These are phyloP conservation scores for Drosophila subsilvestris DNA, from an alignment of 2,888 invertebrate species.

Conservation along the genomic window DNA sequence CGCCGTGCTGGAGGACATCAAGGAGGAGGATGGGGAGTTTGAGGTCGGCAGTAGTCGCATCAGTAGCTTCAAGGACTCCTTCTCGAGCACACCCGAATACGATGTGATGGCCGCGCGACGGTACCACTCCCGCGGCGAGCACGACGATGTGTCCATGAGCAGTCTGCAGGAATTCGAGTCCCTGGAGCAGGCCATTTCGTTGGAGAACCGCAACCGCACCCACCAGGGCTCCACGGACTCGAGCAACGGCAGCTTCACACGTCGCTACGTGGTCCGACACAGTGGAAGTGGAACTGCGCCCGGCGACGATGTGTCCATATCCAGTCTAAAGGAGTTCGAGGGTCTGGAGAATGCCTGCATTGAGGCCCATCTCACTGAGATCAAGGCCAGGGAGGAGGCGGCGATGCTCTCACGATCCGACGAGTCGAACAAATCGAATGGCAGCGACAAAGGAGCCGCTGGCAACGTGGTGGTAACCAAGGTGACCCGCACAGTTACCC, in stretches of 20 bases:
- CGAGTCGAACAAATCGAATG: slow-evolving; percentile 84
- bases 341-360: slow-evolving; percentile 94
- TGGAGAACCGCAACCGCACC: slow-evolving; percentile 89
- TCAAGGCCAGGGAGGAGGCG: slow-evolving; percentile 93
- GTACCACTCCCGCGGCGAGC: slow-evolving; percentile 91
- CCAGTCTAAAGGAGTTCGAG: slow-evolving; percentile 96
- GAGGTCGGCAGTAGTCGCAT: slow-evolving; percentile 90
- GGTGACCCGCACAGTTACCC: slow-evolving; percentile 75
- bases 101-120: slow-evolving; percentile 93
- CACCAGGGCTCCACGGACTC: slow-evolving; percentile 93
- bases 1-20: slow-evolving; percentile 94
- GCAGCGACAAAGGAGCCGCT: slow-evolving; percentile 75
- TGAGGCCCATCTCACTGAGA: slow-evolving; percentile 92
- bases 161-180: slow-evolving; percentile 98
- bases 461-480: slow-evolving; percentile 69
- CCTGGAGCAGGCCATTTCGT: slow-evolving; percentile 92
- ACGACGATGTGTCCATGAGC: slow-evolving; percentile 95
- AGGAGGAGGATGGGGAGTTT: slow-evolving; percentile 96
- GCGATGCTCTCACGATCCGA: slow-evolving; percentile 87
- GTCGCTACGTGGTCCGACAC: slow-evolving; percentile 88
- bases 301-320: slow-evolving; percentile 92
- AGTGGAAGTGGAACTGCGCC: slow-evolving; percentile 85
- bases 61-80: slow-evolving; percentile 94
- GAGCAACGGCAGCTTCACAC: slow-evolving; percentile 92
- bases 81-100: slow-evolving; percentile 96